Evolutionary conservation across 2,113 vertebrate genomes (phyloP).

Genomic region (Xiphias gladius): DNA sequence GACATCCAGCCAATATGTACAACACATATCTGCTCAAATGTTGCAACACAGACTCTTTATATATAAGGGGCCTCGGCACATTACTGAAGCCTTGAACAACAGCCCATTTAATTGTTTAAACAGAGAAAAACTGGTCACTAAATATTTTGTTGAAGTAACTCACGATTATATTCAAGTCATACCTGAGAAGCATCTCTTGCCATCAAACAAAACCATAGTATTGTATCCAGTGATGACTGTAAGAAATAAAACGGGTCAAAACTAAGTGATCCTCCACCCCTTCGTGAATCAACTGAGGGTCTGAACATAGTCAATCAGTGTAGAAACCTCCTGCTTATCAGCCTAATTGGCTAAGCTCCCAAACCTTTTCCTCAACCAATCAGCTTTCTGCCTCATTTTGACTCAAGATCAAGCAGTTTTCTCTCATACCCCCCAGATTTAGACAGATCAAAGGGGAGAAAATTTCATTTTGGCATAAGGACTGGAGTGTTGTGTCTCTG

Average conservation of each 20-base stretch:
- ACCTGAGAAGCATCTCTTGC: constrained; percentile 82
- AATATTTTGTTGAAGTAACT: neutral
- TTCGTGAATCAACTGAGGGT: constrained; percentile 54
- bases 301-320: constrained; percentile 27
- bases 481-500: neutral
- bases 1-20: neutral
- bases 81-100: neutral
- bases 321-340: constrained; percentile 76
- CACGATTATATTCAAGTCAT: constrained; percentile 22
- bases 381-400: constrained; percentile 57
- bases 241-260: constrained; percentile 56
- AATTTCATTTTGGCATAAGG: neutral
- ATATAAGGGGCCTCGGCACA: neutral
- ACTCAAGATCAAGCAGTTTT: constrained; percentile 27
- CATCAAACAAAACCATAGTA: constrained; percentile 84
- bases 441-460: constrained; percentile 9
- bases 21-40: neutral
- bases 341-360: constrained; percentile 78
- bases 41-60: neutral
- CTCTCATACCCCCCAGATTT: neutral
- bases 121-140: neutral
- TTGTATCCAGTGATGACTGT: constrained; percentile 57
- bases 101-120: neutral
- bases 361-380: constrained; percentile 70
- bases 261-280: constrained; percentile 56